phyloP scores from a whole-genome alignment of 2,888 invertebrate species.

The Lepeophtheirus nordmannii region DNA sequence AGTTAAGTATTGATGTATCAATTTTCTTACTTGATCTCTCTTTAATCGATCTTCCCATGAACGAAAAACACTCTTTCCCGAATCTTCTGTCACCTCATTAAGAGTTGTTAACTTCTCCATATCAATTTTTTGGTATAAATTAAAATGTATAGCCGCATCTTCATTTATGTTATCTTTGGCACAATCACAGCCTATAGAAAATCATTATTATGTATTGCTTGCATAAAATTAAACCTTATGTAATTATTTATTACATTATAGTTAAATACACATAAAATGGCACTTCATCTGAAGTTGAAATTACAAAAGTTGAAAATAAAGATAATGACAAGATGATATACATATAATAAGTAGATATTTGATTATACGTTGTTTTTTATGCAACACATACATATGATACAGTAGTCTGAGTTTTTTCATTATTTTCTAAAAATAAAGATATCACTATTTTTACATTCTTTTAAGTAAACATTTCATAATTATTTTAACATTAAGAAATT shows the following conservation, averaged over 20 bases:
- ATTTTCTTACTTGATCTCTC: slow-evolving; percentile 47
- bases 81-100: slow-evolving; percentile 70
- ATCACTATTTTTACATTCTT: no score
- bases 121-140: slow-evolving; percentile 76
- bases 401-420: no score
- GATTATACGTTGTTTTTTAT: no score
- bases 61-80: slow-evolving; percentile 77
- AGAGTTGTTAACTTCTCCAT: slow-evolving; percentile 69
- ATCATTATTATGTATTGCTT: not conserved
- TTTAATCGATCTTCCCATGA: slow-evolving; percentile 73
- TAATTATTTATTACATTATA: not conserved
- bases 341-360: no score
- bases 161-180: slow-evolving; percentile 42
- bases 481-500: no score
- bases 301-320: no score
- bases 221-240: not conserved
- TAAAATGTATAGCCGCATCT: slow-evolving; percentile 61
- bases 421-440: no score
- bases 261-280: no score
- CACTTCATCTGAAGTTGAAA: no score
- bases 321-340: no score
- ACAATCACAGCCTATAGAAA: slow-evolving; percentile 39
- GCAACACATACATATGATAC: no score
- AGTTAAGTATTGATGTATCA: not conserved
- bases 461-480: no score